These are phyloP conservation scores for Notothenia coriiceps DNA, from an alignment of 2,113 vertebrate species.

Conservation along the genomic window DNA sequence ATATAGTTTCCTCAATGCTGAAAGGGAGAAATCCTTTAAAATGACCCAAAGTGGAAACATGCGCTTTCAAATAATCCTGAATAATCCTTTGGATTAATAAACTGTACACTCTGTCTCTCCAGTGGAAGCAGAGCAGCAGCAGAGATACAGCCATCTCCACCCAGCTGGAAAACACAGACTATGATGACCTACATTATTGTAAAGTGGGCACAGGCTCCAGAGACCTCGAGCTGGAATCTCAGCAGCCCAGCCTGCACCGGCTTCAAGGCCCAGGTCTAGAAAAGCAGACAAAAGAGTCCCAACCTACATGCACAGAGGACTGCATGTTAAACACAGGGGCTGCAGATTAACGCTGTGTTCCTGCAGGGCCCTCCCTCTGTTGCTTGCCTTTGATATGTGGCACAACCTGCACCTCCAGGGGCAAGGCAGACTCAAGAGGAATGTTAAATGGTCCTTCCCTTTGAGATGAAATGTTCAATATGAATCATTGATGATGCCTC, in stretches of 20 bases:
- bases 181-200: constrained; percentile 82
- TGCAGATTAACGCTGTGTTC: constrained; percentile 56
- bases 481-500: constrained; percentile 81
- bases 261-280: constrained; percentile 63
- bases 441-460: constrained; percentile 82
- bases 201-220: constrained; percentile 65
- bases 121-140: constrained; percentile 44
- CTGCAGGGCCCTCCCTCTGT: constrained; percentile 67
- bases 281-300: constrained; percentile 68
- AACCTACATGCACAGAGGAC: constrained; percentile 53
- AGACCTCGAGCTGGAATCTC: constrained; percentile 58
- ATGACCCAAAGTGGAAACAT: constrained; percentile 55
- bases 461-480: constrained; percentile 79
- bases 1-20: background rate
- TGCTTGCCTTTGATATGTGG: constrained; percentile 80
- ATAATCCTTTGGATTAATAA: constrained; percentile 70
- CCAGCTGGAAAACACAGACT: constrained; percentile 72
- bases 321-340: constrained; percentile 67
- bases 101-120: constrained; percentile 35
- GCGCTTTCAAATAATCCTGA: constrained; percentile 63
- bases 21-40: constrained; percentile 27
- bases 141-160: constrained; percentile 61
- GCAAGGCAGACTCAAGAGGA: constrained; percentile 77
- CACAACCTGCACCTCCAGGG: constrained; percentile 76
- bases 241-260: constrained; percentile 24